Conservation (phyloP, 2,797 vertebrate species). For the Ataeniobius toweri region DNA sequence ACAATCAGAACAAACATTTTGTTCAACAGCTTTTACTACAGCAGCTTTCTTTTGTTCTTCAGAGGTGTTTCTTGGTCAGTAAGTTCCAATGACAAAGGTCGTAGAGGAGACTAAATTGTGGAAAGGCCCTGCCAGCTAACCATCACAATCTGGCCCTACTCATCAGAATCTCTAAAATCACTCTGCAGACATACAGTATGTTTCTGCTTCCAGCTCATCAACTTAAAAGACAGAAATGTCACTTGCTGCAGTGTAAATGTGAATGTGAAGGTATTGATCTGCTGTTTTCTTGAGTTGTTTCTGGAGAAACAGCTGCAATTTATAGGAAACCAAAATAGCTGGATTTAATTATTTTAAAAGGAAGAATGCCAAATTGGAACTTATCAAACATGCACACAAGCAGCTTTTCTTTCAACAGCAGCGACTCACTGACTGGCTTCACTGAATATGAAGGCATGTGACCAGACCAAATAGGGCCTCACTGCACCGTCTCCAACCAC, state of each 20-base stretch:
- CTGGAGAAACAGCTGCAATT: conserved; percentile 70
- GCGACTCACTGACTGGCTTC: conserved; percentile 8
- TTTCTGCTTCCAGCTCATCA: not conserved
- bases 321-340: conserved; percentile 75
- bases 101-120: not conserved
- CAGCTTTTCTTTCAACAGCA: conserved; percentile 6
- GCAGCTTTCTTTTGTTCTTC: not conserved
- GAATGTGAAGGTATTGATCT: conserved; percentile 33
- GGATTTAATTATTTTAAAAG: conserved; percentile 77
- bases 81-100: not conserved
- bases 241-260: conserved; percentile 35
- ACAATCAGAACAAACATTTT: too few species aligned
- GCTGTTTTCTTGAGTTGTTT: conserved; percentile 62
- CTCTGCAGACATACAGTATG: not conserved
- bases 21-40: too few species aligned
- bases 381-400: conserved; percentile 46
- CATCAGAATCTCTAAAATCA: not conserved
- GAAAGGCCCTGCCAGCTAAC: not conserved
- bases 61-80: not conserved
- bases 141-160: not conserved
- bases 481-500: conserved; percentile 37
- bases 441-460: conserved; percentile 62
- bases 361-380: conserved; percentile 25
- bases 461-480: conserved; percentile 51
- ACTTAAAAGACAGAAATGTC: conserved; percentile 4